Evolutionary conservation across 2,113 vertebrate genomes (phyloP), one percentile per base, ranked within the genome.

Genomic region (Rhea pennata): DNA sequence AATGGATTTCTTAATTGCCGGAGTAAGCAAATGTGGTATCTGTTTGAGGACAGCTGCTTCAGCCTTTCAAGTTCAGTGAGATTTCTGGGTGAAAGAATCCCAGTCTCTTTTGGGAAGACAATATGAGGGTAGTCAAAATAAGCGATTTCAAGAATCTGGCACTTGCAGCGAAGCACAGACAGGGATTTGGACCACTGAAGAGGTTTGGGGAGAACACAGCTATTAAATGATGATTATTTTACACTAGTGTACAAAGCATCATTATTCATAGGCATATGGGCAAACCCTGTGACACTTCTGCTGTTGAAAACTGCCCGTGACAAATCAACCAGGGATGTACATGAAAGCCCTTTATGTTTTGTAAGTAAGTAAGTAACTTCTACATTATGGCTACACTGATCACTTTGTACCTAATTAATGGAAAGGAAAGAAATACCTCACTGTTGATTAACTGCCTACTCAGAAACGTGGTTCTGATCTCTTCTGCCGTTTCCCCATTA

Each of bases 401-500:
- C 66, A 70, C 67, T 79, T 3, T 56, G 42, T 44, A 46, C 58
- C 39, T 95, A 93, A 92, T 94, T 53, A 81, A 51, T 81, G 82
- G 56, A 58, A 31, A 58, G 76, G 79, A 87, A 93, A 92, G 70
- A 39, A 81, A 31, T 50, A 84, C 61, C 79, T 95, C 87, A 71
- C 2, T 84, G 85, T 80, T 95, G 85, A 91, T 90, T 59, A 93
- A 73, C 62, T 92, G 82, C 86, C 77, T 96, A 48, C 90, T 94
- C 92, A 93, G 85, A 76, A 93, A 33, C n/a, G 26, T 5, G 0
- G 71, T 23, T 83, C 80, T 90, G 73, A 92, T 64, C 66, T 70
- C 54, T 58, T 67, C 87, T 40, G 8, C 84, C 44, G 29, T 85
- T 94, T 95, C 54, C 6, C 3, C 39, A 26, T 87, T 86, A 79